A percentile compares a stretch with the other conserved stretches of the same genome.
These are phyloP conservation scores for Littorina saxatilis DNA, from an alignment of 1,140 invertebrate species.

Conservation along the genomic window DNA sequence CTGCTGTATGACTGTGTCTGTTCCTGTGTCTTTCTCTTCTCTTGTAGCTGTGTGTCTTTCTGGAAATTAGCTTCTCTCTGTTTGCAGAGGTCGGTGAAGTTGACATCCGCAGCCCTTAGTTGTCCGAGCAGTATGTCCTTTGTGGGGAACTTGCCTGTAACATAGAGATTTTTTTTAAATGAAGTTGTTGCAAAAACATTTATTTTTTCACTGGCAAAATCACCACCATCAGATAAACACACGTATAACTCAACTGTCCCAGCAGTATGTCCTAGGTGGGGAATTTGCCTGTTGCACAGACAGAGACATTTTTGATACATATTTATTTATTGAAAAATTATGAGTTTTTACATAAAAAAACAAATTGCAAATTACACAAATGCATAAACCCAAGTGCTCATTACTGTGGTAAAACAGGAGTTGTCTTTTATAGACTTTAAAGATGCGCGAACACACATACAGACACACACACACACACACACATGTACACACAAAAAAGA, in stretches of 20 bases:
- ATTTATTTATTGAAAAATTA: too few relatives aligned
- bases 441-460: too few relatives aligned
- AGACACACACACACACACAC: too few relatives aligned
- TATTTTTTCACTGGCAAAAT: too few relatives aligned
- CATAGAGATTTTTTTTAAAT: too few relatives aligned
- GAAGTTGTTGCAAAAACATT: too few relatives aligned
- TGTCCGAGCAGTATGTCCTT: constrained; percentile 41
- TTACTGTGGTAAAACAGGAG: too few relatives aligned
- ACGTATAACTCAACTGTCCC: neutral
- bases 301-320: too few relatives aligned
- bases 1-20: constrained; percentile 26
- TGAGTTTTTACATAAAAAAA: too few relatives aligned
- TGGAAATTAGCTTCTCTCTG: constrained; percentile 38
- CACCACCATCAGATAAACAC: neutral
- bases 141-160: constrained; percentile 43
- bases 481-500: too few relatives aligned
- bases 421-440: too few relatives aligned
- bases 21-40: constrained; percentile 22
- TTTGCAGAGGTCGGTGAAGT: constrained; percentile 33
- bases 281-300: neutral
- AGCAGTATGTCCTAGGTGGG: neutral
- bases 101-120: constrained; percentile 46
- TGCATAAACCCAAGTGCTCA: neutral
- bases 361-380: neutral
- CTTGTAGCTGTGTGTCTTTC: constrained; percentile 27